Conservation (phyloP, 92 coral and sea anemone species). For the Siderastrea siderea region DNA sequence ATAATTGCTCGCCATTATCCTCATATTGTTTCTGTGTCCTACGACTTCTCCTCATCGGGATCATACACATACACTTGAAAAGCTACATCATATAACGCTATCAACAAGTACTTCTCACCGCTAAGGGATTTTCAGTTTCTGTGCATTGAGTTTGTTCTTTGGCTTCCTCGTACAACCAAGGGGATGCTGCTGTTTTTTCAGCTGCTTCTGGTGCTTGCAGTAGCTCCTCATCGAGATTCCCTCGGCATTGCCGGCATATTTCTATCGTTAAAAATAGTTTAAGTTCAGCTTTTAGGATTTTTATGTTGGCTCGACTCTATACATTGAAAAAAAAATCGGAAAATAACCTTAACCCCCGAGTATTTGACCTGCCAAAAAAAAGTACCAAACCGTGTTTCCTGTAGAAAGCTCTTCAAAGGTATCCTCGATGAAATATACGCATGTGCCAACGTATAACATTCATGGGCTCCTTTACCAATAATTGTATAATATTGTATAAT, state of each 20-base stretch:
- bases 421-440: too few relatives aligned
- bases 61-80: too few relatives aligned
- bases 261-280: neutral
- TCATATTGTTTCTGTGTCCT: too few relatives aligned
- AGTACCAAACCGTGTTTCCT: too few relatives aligned
- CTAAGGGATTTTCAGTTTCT: neutral
- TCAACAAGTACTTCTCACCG: too few relatives aligned
- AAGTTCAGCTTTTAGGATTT: neutral
- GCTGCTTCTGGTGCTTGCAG: neutral
- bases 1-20: too few relatives aligned
- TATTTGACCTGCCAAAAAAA: neutral
- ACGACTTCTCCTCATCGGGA: too few relatives aligned
- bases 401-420: too few relatives aligned
- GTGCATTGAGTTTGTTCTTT: neutral
- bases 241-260: conserved; percentile 5
- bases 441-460: too few relatives aligned
- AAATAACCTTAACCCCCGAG: neutral
- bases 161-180: neutral
- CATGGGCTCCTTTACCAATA: too few relatives aligned
- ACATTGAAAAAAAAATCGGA: neutral
- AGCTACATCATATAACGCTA: too few relatives aligned
- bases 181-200: neutral
- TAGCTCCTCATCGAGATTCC: neutral
- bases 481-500: too few relatives aligned
- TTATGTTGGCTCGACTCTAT: neutral